phyloP scores from a whole-genome alignment of 2,113 vertebrate species.

The Odontophorus gujanensis region DNA sequence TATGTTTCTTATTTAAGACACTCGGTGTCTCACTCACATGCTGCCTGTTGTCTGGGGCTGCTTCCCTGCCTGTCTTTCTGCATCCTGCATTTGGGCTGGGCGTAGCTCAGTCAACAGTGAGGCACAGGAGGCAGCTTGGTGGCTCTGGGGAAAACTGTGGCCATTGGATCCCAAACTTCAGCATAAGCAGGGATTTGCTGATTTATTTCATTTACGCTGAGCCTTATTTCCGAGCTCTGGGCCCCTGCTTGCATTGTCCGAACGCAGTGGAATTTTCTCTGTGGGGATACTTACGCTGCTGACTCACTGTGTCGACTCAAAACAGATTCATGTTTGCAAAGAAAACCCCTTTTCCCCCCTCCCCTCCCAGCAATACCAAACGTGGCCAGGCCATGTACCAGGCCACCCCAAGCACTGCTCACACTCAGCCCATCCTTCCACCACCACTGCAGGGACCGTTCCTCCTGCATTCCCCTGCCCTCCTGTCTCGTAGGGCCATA shows the following conservation, averaged over 20 bases:
- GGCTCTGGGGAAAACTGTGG: slow-evolving; percentile 12
- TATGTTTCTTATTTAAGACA: background rate
- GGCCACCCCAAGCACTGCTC: fast-evolving
- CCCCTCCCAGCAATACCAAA: background rate
- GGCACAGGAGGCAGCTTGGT: background rate
- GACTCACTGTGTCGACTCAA: slow-evolving; percentile 60
- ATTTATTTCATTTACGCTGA: slow-evolving; percentile 42
- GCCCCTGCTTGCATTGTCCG: slow-evolving; percentile 50
- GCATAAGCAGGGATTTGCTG: slow-evolving; percentile 50
- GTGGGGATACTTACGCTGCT: slow-evolving; percentile 52
- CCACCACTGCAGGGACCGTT: fast-evolving
- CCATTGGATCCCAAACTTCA: slow-evolving; percentile 2
- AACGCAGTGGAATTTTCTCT: slow-evolving; percentile 46
- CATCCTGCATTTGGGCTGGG: background rate
- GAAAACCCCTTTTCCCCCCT: background rate
- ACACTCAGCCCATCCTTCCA: background rate
- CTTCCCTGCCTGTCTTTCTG: background rate
- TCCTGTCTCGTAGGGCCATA: fast-evolving
- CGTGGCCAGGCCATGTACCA: background rate
- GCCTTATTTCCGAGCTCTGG: background rate
- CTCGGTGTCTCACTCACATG: background rate
- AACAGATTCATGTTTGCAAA: slow-evolving; percentile 47
- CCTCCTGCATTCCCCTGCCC: background rate
- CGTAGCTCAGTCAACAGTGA: background rate
- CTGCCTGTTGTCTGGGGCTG: background rate